Evolutionary conservation across 2,888 invertebrate species (phyloP), one percentile per base, ranked within the genome.

Genomic region (Pheosia gnoma): DNA sequence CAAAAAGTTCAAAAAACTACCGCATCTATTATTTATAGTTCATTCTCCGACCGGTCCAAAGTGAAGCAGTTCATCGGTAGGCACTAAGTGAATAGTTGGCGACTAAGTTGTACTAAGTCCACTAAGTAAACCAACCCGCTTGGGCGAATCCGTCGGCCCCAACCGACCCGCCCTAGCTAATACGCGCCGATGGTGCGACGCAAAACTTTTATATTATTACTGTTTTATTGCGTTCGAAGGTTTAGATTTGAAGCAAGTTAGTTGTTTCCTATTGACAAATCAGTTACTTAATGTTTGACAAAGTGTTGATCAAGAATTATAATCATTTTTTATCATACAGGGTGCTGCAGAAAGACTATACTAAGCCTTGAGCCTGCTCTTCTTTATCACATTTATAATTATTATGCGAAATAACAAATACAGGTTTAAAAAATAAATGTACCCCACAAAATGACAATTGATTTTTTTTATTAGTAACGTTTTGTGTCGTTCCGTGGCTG

Each of bases 21-120:
- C 25, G 25, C 25, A 25, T 25, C 25, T 25, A 25, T 41, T 4
- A 4, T 65, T 65, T 52, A 3, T 11, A 47, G 49, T 53, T 57
- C 57, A 1, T 0, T 0, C 41, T 2, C 41, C 53, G 71, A 72
- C 70, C 62, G 63, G 68, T 76, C 71, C 72, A 49, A 68, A 69
- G 63, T 66, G 74, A 75, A 78, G 79, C 77, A 78, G 77, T 80
- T 75, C 76, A 74, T 74, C 68, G 75, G 74, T 68, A 71, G 68
- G 67, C 63, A 61, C 75, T 82, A 81, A 83, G 83, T 83, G 83
- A 83, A 82, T 83, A 83, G 75, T 75, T 77, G 70, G 68, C 73
- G 71, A 71, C 77, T 71, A 74, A 78, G 77, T 78, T 78, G 61
- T 58, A 61, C 70, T 65, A 77, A 78, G 78, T 77, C 70, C 65